Evolutionary conservation across 2,888 invertebrate genomes (phyloP).

Genomic region (Hybos culiciformis): DNA sequence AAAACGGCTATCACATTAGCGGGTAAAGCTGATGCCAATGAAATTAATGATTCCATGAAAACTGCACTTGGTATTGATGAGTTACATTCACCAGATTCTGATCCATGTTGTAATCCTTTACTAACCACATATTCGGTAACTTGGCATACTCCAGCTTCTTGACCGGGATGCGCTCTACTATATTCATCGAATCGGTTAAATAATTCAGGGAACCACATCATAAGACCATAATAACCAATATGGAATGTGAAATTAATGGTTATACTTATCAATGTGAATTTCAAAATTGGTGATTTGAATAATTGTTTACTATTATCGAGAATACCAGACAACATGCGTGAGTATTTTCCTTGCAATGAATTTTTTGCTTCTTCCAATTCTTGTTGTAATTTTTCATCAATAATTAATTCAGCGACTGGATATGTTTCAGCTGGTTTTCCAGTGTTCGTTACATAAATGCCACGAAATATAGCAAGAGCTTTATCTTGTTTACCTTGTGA

Average conservation of each 20-base stretch:
- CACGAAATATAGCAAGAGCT: slow-evolving; percentile 66
- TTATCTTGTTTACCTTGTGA: slow-evolving; percentile 65
- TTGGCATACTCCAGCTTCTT: slow-evolving; percentile 55
- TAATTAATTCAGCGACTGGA: slow-evolving; percentile 56
- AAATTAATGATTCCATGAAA: slow-evolving; percentile 75
- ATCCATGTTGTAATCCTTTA: slow-evolving; percentile 45
- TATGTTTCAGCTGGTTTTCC: slow-evolving; percentile 60
- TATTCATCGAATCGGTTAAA: slow-evolving; percentile 82
- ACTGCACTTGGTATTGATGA: slow-evolving; percentile 63
- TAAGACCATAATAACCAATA: slow-evolving; percentile 89
- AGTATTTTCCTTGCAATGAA: slow-evolving; percentile 50
- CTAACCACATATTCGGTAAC: slow-evolving; percentile 65
- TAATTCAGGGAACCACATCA: slow-evolving; percentile 96
- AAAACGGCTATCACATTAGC: slow-evolving; percentile 70
- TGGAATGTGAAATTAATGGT: slow-evolving; percentile 87
- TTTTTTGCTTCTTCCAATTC: slow-evolving; percentile 33
- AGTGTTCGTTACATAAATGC: slow-evolving; percentile 70
- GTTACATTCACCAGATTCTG: slow-evolving; percentile 43
- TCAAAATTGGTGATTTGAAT: slow-evolving; percentile 66
- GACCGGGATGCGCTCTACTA: slow-evolving; percentile 50
- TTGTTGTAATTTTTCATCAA: slow-evolving; percentile 41
- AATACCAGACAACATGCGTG: slow-evolving; percentile 61
- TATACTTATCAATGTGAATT: slow-evolving; percentile 71
- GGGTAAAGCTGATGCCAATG: slow-evolving; percentile 72
- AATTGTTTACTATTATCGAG: slow-evolving; percentile 68